These are phyloP conservation scores for Gymnoscopelus braueri DNA, from an alignment of 2,797 vertebrate genomes.

Conservation along the genomic window DNA sequence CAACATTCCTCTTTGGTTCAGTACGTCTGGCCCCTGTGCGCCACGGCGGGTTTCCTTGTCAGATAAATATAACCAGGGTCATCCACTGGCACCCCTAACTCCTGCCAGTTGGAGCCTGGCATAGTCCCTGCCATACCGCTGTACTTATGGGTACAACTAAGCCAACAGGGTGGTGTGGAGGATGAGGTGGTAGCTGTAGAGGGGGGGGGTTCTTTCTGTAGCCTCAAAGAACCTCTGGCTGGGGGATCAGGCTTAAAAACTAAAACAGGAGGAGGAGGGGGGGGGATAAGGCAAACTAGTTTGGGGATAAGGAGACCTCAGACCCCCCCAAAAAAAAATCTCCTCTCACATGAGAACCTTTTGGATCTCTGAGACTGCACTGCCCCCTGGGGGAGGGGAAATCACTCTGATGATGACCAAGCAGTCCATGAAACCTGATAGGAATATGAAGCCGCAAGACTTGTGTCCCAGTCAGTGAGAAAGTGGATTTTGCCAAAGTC, in stretches of 20 bases:
- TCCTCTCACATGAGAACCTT: constrained; percentile 26
- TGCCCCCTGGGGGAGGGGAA: constrained; percentile 57
- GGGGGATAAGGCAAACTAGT: constrained; percentile 11
- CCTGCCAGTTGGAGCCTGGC: constrained; percentile 67
- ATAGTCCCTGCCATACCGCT: constrained; percentile 75
- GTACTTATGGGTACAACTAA: constrained; percentile 73
- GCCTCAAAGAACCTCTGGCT: constrained; percentile 77
- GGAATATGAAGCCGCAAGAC: constrained; percentile 48
- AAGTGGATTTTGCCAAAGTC: no score
- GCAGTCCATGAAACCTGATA: constrained; percentile 44
- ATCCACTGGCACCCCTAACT: constrained; percentile 69
- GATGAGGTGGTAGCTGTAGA: background rate
- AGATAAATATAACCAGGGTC: constrained; percentile 83
- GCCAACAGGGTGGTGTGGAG: constrained; percentile 29
- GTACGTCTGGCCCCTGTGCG: constrained; percentile 55
- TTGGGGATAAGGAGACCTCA: constrained; percentile 65
- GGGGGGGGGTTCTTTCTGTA: constrained; percentile 60
- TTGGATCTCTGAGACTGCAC: constrained; percentile 42
- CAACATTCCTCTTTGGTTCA: constrained; percentile 69
- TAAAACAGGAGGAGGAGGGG: constrained; percentile 52
- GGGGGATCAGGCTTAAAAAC: constrained; percentile 68
- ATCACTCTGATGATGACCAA: background rate
- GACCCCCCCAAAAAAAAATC: constrained; percentile 46
- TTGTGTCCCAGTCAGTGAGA: no score
- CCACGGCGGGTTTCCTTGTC: constrained; percentile 76